phyloP scores from a whole-genome alignment of 1,140 invertebrate genomes.

The Achroia grisella region DNA sequence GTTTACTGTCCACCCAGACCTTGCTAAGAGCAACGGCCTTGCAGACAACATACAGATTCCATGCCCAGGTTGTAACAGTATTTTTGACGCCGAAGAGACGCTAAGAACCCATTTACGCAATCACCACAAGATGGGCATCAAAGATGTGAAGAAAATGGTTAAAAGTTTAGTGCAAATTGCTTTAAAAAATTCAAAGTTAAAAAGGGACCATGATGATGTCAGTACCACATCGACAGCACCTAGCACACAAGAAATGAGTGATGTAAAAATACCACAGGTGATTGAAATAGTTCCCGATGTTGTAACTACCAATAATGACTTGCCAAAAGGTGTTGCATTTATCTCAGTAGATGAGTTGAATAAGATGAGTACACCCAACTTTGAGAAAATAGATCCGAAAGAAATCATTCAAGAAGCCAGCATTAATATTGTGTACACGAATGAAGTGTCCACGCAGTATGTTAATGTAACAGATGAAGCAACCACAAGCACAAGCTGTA shows the following conservation, averaged over 20 bases:
- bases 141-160: conserved; percentile 67
- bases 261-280: conserved; percentile 58
- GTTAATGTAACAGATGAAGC: conserved; percentile 43
- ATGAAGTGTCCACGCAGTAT: conserved; percentile 50
- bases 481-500: conserved; percentile 30
- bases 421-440: conserved; percentile 64
- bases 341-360: conserved; percentile 65
- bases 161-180: conserved; percentile 63
- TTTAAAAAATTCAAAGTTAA: conserved; percentile 63
- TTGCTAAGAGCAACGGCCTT: conserved; percentile 58
- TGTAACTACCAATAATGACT: conserved; percentile 36
- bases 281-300: conserved; percentile 63
- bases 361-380: conserved; percentile 65
- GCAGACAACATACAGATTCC: conserved; percentile 57
- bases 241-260: conserved; percentile 24
- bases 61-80: conserved; percentile 61
- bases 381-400: conserved; percentile 62
- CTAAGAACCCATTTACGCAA: conserved; percentile 58
- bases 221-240: conserved; percentile 13
- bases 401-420: conserved; percentile 66
- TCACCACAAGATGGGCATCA: conserved; percentile 70
- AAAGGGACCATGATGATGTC: conserved; percentile 39
- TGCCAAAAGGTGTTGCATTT: conserved; percentile 59
- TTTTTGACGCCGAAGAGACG: conserved; percentile 60
- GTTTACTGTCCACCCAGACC: conserved; percentile 56